phyloP scores from a whole-genome alignment of 1,140 invertebrate genomes.

The Mycetomoellerius zeteki region DNA sequence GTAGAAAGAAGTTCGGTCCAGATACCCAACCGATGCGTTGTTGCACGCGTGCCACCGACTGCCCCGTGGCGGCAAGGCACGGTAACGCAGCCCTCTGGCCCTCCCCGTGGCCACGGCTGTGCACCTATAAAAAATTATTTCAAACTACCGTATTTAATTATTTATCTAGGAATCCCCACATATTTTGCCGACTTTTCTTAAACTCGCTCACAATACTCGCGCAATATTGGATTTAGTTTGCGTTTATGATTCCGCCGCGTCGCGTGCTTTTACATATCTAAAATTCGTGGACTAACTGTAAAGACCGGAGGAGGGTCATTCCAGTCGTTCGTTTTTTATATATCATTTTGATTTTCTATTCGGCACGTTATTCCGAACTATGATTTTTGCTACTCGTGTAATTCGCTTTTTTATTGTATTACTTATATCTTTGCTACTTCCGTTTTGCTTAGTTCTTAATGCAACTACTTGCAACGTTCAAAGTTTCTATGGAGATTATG shows the following conservation, averaged over 20 bases:
- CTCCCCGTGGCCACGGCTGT: slow-evolving; percentile 84
- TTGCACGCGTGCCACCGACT: slow-evolving; percentile 84
- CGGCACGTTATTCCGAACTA: slow-evolving; percentile 64
- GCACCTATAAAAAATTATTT: slow-evolving; percentile 86
- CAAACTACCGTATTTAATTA: slow-evolving; percentile 84
- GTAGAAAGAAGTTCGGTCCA: slow-evolving; percentile 89
- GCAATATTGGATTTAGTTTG: slow-evolving; percentile 67
- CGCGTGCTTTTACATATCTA: slow-evolving; percentile 70
- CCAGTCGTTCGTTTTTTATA: slow-evolving; percentile 73
- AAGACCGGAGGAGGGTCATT: slow-evolving; percentile 75
- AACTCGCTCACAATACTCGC: slow-evolving; percentile 70
- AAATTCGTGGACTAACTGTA: slow-evolving; percentile 68
- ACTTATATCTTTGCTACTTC: slow-evolving; percentile 60
- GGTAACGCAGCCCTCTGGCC: slow-evolving; percentile 86
- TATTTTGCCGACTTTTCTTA: slow-evolving; percentile 78
- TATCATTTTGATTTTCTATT: slow-evolving; percentile 49
- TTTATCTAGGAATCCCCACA: slow-evolving; percentile 82
- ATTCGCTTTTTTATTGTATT: slow-evolving; percentile 52
- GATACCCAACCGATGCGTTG: slow-evolving; percentile 85
- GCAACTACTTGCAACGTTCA: slow-evolving; percentile 43
- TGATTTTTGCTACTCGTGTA: slow-evolving; percentile 49
- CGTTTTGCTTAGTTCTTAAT: slow-evolving; percentile 59
- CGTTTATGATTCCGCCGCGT: slow-evolving; percentile 44
- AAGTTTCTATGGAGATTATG: slow-evolving; percentile 45
- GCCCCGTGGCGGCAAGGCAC: slow-evolving; percentile 86